Conservation (phyloP, 1,140 invertebrate species). For the Magallana angulata region DNA sequence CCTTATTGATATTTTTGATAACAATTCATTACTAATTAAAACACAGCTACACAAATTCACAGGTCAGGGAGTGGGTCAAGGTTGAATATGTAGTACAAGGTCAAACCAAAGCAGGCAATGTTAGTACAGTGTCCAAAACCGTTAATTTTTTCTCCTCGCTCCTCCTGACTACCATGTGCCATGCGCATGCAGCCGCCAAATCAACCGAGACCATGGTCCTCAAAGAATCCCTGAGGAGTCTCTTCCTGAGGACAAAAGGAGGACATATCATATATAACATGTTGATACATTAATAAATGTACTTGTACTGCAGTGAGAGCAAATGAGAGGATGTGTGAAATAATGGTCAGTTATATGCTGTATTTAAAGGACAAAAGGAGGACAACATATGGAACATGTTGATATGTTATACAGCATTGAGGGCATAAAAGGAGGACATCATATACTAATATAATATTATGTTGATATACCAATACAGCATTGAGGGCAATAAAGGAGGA, state of each 20-base stretch:
- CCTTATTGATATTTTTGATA: too few relatives aligned
- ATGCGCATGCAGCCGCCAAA: slow-evolving; percentile 51
- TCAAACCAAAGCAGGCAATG: slow-evolving; percentile 1
- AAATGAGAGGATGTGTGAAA: slow-evolving; percentile 31
- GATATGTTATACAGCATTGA: background rate
- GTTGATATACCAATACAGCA: background rate
- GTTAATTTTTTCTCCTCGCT: background rate
- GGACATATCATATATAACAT: slow-evolving; percentile 31
- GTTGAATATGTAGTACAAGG: background rate
- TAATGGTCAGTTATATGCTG: background rate
- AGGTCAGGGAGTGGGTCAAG: background rate
- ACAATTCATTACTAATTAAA: too few relatives aligned
- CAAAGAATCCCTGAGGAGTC: slow-evolving; percentile 60
- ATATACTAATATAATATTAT: background rate
- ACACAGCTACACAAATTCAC: too few relatives aligned
- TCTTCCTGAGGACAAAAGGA: slow-evolving; percentile 57
- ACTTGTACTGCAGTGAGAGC: background rate
- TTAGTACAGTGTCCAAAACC: slow-evolving; percentile 18
- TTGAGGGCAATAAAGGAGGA: background rate
- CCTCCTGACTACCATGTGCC: slow-evolving; percentile 10
- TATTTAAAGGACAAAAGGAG: slow-evolving; percentile 41
- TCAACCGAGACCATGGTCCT: slow-evolving; percentile 59
- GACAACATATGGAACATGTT: background rate
- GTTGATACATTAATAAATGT: background rate
- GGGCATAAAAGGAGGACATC: background rate